Conservation (phyloP, 2,113 vertebrate species). For the Oryzias melastigma region DNA sequence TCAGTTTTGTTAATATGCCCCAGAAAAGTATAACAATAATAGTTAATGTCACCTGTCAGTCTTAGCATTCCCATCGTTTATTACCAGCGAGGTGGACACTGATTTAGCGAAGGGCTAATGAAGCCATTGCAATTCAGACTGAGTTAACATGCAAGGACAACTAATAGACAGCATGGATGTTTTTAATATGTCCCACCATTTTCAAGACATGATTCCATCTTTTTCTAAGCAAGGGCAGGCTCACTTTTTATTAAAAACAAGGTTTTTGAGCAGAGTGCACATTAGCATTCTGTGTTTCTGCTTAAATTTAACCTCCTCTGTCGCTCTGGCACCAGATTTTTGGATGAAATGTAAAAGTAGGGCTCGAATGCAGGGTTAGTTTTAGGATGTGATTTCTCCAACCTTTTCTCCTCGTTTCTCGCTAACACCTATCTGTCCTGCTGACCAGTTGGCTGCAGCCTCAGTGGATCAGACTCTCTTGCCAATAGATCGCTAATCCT, state of each 20-base stretch:
- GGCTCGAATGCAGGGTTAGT: constrained; percentile 26
- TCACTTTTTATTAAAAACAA: constrained; percentile 19
- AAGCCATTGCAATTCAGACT: constrained; percentile 63
- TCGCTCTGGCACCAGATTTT: constrained; percentile 15
- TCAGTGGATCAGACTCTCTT: constrained; percentile 59
- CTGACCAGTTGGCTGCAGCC: constrained; percentile 49
- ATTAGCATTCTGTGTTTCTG: not conserved
- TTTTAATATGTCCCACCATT: constrained; percentile 67
- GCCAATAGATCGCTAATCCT: constrained; percentile 66
- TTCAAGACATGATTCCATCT: constrained; percentile 64
- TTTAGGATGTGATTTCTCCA: constrained; percentile 50
- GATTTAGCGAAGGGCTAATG: constrained; percentile 62
- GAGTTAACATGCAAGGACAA: constrained; percentile 42
- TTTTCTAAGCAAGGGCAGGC: constrained; percentile 25
- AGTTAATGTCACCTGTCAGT: constrained; percentile 66
- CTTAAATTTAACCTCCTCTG: not conserved
- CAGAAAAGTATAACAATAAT: constrained; percentile 47
- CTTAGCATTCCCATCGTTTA: constrained; percentile 61
- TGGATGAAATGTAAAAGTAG: constrained; percentile 23
- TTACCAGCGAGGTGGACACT: constrained; percentile 48
- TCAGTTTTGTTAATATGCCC: constrained; percentile 44
- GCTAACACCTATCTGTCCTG: constrained; percentile 39
- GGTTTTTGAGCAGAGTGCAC: constrained; percentile 8
- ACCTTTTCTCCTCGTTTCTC: constrained; percentile 39
- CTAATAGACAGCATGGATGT: constrained; percentile 59